These are phyloP conservation scores for Sesia apiformis DNA, from an alignment of 2,888 invertebrate genomes.

Conservation along the genomic window DNA sequence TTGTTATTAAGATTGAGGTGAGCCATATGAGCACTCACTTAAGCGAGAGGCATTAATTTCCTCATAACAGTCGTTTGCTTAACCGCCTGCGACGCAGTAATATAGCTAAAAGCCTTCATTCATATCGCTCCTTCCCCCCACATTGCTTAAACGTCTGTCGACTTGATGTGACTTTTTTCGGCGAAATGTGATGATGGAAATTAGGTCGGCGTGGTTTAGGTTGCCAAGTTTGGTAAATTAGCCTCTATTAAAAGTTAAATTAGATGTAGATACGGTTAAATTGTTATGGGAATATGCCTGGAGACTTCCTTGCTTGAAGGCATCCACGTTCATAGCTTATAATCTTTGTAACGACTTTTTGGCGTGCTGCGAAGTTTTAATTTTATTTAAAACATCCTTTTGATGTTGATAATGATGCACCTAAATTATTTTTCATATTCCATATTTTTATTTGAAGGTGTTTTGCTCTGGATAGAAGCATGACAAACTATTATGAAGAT, in stretches of 20 bases:
- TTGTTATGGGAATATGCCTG: background rate
- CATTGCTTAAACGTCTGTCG: background rate
- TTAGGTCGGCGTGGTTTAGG: background rate
- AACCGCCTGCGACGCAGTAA: conserved; percentile 41
- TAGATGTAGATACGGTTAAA: background rate
- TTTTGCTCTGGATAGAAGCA: too few relatives aligned
- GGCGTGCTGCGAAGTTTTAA: too few relatives aligned
- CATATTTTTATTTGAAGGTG: too few relatives aligned
- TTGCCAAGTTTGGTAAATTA: background rate
- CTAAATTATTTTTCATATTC: too few relatives aligned
- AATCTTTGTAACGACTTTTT: too few relatives aligned
- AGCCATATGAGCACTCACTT: conserved; percentile 47
- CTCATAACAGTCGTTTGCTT: conserved; percentile 46
- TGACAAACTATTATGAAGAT: too few relatives aligned
- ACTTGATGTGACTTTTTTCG: background rate
- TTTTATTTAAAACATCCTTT: too few relatives aligned
- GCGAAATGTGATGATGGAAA: background rate
- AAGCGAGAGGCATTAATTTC: conserved; percentile 47
- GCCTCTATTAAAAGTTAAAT: background rate
- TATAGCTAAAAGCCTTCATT: conserved; percentile 57
- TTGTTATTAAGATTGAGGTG: conserved; percentile 34
- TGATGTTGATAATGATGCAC: too few relatives aligned
- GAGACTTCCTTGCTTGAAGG: background rate
- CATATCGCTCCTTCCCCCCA: conserved; percentile 31
- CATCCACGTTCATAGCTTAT: too few relatives aligned